phyloP scores from a whole-genome alignment of 2,113 vertebrate species.

The Ammodytes marinus region DNA sequence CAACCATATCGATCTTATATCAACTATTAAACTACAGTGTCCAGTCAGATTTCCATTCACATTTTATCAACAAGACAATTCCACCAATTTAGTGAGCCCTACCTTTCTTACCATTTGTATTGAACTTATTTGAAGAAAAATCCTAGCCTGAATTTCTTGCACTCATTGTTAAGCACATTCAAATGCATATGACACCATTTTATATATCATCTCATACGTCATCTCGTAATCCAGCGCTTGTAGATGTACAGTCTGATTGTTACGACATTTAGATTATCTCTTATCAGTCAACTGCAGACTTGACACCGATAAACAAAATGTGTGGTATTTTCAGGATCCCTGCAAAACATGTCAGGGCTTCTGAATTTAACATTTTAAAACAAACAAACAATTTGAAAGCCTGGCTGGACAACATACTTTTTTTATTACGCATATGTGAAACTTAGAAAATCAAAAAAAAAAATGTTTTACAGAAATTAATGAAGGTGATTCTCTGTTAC shows the following conservation, averaged over 20 bases:
- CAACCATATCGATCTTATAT: background rate
- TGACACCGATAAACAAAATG: background rate
- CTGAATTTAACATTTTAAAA: background rate
- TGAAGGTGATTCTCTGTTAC: background rate
- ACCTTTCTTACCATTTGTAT: background rate
- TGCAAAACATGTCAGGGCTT: background rate
- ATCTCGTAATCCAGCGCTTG: background rate
- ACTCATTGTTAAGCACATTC: slow-evolving; percentile 4
- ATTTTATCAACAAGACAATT: background rate
- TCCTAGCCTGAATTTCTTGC: background rate
- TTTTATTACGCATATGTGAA: background rate
- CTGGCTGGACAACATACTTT: background rate
- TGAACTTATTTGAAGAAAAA: background rate
- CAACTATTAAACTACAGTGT: background rate
- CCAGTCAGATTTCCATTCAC: background rate
- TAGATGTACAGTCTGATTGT: slow-evolving; percentile 1
- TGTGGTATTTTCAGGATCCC: background rate
- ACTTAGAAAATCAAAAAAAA: background rate
- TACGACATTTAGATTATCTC: background rate
- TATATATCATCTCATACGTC: background rate
- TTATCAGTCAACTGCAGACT: background rate
- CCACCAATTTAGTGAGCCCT: background rate
- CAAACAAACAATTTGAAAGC: background rate
- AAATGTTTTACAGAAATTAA: background rate
- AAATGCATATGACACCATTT: background rate